Base-by-base conservation (phyloP, 2,113 vertebrate species). In the Nothobranchius kuhntae region DNA sequence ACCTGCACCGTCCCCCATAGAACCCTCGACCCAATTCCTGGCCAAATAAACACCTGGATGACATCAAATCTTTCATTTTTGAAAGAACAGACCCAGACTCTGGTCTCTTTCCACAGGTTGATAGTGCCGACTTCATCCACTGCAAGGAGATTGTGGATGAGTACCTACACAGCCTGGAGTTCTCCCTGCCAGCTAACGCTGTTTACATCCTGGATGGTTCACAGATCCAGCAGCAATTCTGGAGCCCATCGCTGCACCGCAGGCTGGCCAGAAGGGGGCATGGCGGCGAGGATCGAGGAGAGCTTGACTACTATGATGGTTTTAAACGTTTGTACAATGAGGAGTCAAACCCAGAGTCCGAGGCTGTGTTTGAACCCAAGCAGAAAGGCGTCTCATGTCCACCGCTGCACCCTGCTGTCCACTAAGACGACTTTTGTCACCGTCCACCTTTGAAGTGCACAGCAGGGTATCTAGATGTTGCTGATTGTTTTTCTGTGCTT, bases 91-190 rank as follows among this genome's bases (percentile, higher is more conserved):
- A 56, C 53, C 2, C 52, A 0, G 6, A 21, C n/a, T 21, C 26
- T 2, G 17, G 38, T 53, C 3, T 15, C 13, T n/a, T 36, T 65
- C 26, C 7, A 13, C 80, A 93, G 93, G 74, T 93, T 0, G 85
- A 86, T 44, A 91, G 85, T 8, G 17, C 51, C 0, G 86, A 94
- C 68, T 90, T 92, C 48, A 91, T 87, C 58, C 73, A 47, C 82
- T 95, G 94, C 78, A 94, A 91, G 77, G 92, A 94, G 73, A 85
- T 84, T 4, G 92, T 91, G 63, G 90, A 91, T 55, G 75, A 89
- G 59, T 86, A 92, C 61, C 90, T 94, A 1, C 72, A 9, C 60
- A 67, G 62, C 77, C 82, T 89, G 14, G 80, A 91, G 79, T 83
- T 89, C 59, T 52, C 83, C 38, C 73, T 88, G 59, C 76, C 89